Evolutionary conservation across 37 sponge, comb jelly and placozoan genomes (phyloP).

Genomic region (Petrosia ficiformis): DNA sequence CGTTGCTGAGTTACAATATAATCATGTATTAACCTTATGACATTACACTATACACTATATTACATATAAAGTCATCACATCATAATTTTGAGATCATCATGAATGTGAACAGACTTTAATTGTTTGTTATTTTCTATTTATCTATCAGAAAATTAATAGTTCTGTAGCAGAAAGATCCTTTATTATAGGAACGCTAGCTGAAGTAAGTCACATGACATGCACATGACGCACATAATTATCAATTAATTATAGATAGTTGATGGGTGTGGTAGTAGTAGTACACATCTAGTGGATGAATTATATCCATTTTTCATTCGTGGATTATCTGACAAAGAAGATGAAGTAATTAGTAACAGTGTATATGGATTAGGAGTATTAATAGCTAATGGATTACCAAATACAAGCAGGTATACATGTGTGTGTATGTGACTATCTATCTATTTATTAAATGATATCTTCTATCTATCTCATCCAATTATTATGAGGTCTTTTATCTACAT

Average conservation of each 20-base stretch:
- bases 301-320: conserved; percentile 56
- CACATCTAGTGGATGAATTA: conserved; percentile 20
- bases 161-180: conserved; percentile 71
- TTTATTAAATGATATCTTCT: no score
- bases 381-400: conserved; percentile 43
- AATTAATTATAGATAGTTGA: conserved; percentile 38
- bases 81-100: no score
- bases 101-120: background rate
- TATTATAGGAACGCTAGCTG: conserved; percentile 78
- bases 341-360: conserved; percentile 85
- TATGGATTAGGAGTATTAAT: conserved; percentile 84
- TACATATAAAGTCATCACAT: no score
- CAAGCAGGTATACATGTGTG: conserved; percentile 23
- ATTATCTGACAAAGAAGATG: conserved; percentile 53
- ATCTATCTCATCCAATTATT: no score
- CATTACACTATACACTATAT: no score
- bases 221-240: background rate
- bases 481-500: no score
- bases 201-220: conserved; percentile 56
- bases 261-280: conserved; percentile 4
- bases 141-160: background rate
- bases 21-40: no score
- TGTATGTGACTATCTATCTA: no score
- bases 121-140: background rate
- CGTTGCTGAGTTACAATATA: no score